phyloP scores from a whole-genome alignment of 2,888 invertebrate species.

The Chesias legatella region DNA sequence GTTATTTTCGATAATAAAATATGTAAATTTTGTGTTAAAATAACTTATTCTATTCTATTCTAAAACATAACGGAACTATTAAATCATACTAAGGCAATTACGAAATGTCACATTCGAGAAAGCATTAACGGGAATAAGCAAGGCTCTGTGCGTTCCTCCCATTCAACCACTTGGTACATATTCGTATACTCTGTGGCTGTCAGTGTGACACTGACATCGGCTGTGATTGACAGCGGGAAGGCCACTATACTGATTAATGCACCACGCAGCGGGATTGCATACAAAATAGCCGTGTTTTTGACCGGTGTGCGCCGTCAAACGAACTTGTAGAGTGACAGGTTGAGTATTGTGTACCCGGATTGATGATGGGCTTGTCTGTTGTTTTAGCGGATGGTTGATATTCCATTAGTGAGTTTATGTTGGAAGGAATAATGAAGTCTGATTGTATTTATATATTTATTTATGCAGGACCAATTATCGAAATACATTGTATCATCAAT shows the following conservation, averaged over 20 bases:
- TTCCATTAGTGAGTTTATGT: too few species aligned
- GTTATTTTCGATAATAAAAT: too few species aligned
- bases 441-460: too few species aligned
- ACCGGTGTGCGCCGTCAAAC: slow-evolving; percentile 26
- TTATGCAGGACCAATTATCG: too few species aligned
- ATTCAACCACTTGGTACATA: slow-evolving; percentile 5
- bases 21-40: too few species aligned
- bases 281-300: slow-evolving; percentile 26
- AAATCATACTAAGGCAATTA: too few species aligned
- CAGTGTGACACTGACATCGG: slow-evolving; percentile 25
- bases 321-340: slow-evolving; percentile 22
- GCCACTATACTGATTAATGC: slow-evolving; percentile 29
- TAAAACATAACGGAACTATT: too few species aligned
- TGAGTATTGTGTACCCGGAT: slow-evolving; percentile 16
- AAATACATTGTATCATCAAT: too few species aligned
- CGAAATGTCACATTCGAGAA: too few species aligned
- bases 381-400: background rate
- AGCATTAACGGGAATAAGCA: background rate
- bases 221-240: slow-evolving; percentile 28
- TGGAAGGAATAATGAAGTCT: too few species aligned
- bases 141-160: background rate
- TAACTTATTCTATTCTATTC: too few species aligned
- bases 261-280: slow-evolving; percentile 25
- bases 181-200: slow-evolving; percentile 9
- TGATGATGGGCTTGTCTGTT: slow-evolving; percentile 17